Base-by-base conservation (phyloP, 2,888 invertebrate species). In the Drosophila emarginata region DNA sequence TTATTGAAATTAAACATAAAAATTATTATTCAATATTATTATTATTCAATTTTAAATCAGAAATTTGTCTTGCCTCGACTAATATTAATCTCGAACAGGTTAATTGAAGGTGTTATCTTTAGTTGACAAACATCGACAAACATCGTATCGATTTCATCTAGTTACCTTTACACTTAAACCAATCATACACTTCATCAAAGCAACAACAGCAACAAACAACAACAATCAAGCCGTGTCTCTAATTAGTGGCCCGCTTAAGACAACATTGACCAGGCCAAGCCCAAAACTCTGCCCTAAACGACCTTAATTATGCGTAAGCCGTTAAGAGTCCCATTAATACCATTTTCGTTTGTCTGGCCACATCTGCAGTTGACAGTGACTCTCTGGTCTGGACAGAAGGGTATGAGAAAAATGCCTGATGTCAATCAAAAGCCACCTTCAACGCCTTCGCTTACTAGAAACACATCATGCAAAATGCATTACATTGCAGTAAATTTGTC, bases 271-370 rank as follows among this genome's bases (percentile, higher is more conserved):
- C 64, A 57, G 64, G 36, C 63, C 64, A 32, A 70, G 51, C 59
- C 36, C 37, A 14, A 59, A 36, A 18, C 40, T 15, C 65, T 65
- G 56, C n/a, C 61, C 58, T 72, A 69, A 74, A 72, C 74, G 76
- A 77, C 73, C 84, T 84, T 87, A 87, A 84, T 84, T 84, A 87
- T 84, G 87, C 87, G 87, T 76, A 72, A 84, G 59, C 72, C 72
- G 65, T 71, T 67, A 69, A 73, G 66, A 71, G 67, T 23, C 69
- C 84, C 82, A 80, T 82, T 87, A 84, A 82, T 81, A 82, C 61
- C 71, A 78, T 81, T 80, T 84, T 63, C 85, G 18, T 56, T 50
- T 77, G 75, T 70, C 56, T 15, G 54, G 36, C 23, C 32, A 28
- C 54, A 58, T 45, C 69, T 73, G 76, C 67, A 45, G 57, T 32